phyloP scores from a whole-genome alignment of 2,113 vertebrate genomes.

The Ammodytes marinus region DNA sequence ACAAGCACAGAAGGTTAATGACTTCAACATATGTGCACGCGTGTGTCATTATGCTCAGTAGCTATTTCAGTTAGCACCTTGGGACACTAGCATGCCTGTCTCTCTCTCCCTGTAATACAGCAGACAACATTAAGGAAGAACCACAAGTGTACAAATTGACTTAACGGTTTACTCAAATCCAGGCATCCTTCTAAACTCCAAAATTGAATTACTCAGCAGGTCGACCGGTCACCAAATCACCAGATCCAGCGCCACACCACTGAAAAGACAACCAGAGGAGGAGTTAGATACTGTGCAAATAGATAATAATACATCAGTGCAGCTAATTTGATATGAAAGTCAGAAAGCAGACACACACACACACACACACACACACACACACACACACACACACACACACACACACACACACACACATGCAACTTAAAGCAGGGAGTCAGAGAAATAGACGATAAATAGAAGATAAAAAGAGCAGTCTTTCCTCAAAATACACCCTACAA shows the following conservation, averaged over 20 bases:
- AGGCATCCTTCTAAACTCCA: constrained; percentile 34
- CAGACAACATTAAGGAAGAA: constrained; percentile 26
- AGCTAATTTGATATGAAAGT: constrained; percentile 31
- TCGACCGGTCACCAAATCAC: constrained; percentile 1
- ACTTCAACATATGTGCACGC: constrained; percentile 10
- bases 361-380: too few species aligned
- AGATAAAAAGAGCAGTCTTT: neutral
- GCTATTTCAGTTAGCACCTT: constrained; percentile 49
- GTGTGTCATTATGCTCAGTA: constrained; percentile 34
- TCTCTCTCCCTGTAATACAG: constrained; percentile 2
- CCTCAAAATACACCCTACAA: constrained; percentile 6
- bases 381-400: neutral
- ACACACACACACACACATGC: neutral
- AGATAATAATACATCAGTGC: constrained; percentile 11
- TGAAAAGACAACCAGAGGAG: neutral
- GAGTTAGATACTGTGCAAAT: neutral
- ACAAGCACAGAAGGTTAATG: constrained; percentile 10
- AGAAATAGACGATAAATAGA: neutral
- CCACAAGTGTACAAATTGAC: constrained; percentile 5
- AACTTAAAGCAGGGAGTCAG: constrained; percentile 18
- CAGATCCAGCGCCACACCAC: neutral
- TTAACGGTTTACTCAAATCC: constrained; percentile 27
- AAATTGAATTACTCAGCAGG: constrained; percentile 30
- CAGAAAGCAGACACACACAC: neutral
- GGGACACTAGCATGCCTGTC: constrained; percentile 19